These are phyloP conservation scores for Coccyzus lansbergi DNA, from an alignment of 2,797 vertebrate genomes.

Conservation along the genomic window DNA sequence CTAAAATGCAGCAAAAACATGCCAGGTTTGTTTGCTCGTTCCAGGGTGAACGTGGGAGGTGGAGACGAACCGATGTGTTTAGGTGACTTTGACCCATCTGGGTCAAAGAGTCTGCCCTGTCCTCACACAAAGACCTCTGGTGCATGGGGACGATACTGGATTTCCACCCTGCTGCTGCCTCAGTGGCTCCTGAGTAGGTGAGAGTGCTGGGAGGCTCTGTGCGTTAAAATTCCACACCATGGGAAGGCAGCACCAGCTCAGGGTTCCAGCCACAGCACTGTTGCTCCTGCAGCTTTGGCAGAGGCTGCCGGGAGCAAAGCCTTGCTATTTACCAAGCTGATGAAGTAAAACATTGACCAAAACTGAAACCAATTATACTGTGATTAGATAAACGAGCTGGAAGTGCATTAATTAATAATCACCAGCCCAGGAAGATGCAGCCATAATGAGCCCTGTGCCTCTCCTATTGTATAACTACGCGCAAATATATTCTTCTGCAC, in stretches of 20 bases:
- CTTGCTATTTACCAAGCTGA: not conserved
- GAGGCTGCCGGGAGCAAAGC: not conserved
- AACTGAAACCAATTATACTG: conserved; percentile 1
- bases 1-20: not conserved
- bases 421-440: conserved; percentile 22
- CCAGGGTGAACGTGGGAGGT: too few relatives aligned
- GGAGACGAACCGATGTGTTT: too few relatives aligned
- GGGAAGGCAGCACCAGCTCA: accelerated
- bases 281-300: not conserved
- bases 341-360: conserved; percentile 36
- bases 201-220: not conserved
- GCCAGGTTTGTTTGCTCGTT: too few relatives aligned
- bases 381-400: conserved; percentile 57
- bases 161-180: not conserved
- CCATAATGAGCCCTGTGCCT: not conserved
- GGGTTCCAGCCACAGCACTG: not conserved
- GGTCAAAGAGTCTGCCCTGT: accelerated
- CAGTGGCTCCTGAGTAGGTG: accelerated
- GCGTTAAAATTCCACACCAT: too few relatives aligned
- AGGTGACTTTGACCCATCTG: accelerated
- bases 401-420: conserved; percentile 56
- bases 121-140: not conserved
- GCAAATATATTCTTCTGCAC: not conserved
- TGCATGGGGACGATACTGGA: accelerated
- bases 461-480: not conserved